These are phyloP conservation scores for Brotula barbata DNA, from an alignment of 2,797 vertebrate genomes.

Conservation along the genomic window DNA sequence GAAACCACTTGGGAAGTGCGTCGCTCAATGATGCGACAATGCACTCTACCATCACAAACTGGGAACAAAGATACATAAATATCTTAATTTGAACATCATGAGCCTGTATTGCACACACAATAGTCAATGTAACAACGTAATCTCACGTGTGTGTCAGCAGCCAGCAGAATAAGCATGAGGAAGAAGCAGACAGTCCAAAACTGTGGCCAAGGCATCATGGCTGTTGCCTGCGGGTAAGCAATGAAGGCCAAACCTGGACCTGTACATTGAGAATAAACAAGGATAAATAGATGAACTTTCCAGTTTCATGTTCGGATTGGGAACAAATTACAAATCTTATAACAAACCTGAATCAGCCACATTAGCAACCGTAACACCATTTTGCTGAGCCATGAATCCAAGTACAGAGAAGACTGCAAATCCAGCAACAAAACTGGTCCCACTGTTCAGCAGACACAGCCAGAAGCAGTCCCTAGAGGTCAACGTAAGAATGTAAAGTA, in stretches of 20 bases:
- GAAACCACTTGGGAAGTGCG: slow-evolving; percentile 50
- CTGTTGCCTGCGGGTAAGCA: slow-evolving; percentile 70
- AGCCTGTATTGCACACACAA: background rate
- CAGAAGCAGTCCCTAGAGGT: slow-evolving; percentile 64
- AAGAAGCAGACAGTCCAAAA: slow-evolving; percentile 71
- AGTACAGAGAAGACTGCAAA: slow-evolving; percentile 77
- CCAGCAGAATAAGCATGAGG: slow-evolving; percentile 71
- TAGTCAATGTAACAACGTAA: background rate
- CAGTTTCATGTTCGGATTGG: background rate
- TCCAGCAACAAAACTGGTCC: slow-evolving; percentile 72
- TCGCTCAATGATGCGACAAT: slow-evolving; percentile 52
- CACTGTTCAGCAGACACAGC: slow-evolving; percentile 73
- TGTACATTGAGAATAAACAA: slow-evolving; percentile 25
- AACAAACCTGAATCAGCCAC: slow-evolving; percentile 71
- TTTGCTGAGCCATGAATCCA: slow-evolving; percentile 76
- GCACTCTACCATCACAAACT: slow-evolving; percentile 63
- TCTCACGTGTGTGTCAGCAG: slow-evolving; percentile 84
- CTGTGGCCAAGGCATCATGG: slow-evolving; percentile 68
- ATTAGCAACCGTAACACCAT: slow-evolving; percentile 55
- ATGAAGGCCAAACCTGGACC: slow-evolving; percentile 71
- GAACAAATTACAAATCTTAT: background rate
- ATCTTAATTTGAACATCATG: too few relatives aligned
- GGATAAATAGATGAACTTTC: background rate
- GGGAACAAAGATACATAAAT: background rate
- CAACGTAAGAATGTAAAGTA: too few relatives aligned